These are phyloP conservation scores for Sciaenops ocellatus DNA, from an alignment of 2,797 vertebrate genomes.

Conservation along the genomic window DNA sequence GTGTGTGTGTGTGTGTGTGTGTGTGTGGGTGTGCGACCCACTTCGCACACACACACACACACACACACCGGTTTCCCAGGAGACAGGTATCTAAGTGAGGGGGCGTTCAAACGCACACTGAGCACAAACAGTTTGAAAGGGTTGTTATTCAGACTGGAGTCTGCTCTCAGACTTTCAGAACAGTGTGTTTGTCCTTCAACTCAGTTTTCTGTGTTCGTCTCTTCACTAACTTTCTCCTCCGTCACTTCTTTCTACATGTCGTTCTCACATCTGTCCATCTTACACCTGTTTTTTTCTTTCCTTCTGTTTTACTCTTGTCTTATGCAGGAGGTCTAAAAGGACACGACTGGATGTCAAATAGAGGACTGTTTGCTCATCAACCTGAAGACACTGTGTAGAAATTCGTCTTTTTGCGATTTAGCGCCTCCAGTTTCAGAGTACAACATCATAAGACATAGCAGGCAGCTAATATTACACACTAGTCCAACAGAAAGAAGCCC, in stretches of 20 bases:
- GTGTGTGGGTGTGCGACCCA: neutral
- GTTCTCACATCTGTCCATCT: neutral
- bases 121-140: slow-evolving; percentile 68
- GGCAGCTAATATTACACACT: no score
- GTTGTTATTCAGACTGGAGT: slow-evolving; percentile 67
- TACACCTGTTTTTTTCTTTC: neutral
- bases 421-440: no score
- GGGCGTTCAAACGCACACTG: slow-evolving; percentile 70
- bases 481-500: no score
- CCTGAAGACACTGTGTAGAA: no score
- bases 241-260: neutral
- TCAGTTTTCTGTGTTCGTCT: slow-evolving; percentile 22
- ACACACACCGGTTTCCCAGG: slow-evolving; percentile 71
- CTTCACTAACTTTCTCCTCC: neutral
- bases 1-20: slow-evolving; percentile 10
- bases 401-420: no score
- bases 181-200: slow-evolving; percentile 62
- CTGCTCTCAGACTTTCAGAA: slow-evolving; percentile 49
- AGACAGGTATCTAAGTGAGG: slow-evolving; percentile 77
- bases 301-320: neutral
- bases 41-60: slow-evolving; percentile 12
- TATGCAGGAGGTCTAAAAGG: neutral
- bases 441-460: no score
- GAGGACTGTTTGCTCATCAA: neutral
- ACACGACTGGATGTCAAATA: neutral